These are phyloP conservation scores for Clytia hemisphaerica DNA, from an alignment of 30 jellyfish, hydroid and myxozoan genomes.

Conservation along the genomic window DNA sequence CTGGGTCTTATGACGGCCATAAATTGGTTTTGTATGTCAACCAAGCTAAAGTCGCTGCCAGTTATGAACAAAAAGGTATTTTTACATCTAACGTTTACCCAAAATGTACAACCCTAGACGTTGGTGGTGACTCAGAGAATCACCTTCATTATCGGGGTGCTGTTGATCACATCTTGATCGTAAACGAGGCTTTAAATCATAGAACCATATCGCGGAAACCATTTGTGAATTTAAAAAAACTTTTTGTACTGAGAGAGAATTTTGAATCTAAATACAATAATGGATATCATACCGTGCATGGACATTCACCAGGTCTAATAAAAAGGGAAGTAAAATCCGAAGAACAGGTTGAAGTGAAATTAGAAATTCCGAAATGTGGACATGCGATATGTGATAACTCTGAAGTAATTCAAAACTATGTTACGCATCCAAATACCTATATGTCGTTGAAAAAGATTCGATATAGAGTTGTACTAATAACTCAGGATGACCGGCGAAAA, in stretches of 20 bases:
- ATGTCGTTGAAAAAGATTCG: slow-evolving; percentile 31
- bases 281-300: slow-evolving; percentile 34
- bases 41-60: slow-evolving; percentile 74
- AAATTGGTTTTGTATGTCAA: slow-evolving; percentile 38
- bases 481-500: slow-evolving; percentile 63
- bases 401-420: slow-evolving; percentile 56
- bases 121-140: slow-evolving; percentile 69
- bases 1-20: slow-evolving; percentile 69
- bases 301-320: slow-evolving; percentile 29
- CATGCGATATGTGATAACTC: slow-evolving; percentile 78
- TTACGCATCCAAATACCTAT: slow-evolving; percentile 13
- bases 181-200: slow-evolving; percentile 68
- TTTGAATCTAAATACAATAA: slow-evolving; percentile 23
- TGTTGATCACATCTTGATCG: slow-evolving; percentile 52
- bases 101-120: slow-evolving; percentile 53
- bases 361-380: slow-evolving; percentile 69
- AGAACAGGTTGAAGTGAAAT: slow-evolving; percentile 42
- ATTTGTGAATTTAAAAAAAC: slow-evolving; percentile 12
- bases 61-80: slow-evolving; percentile 49
- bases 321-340: slow-evolving; percentile 32
- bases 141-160: slow-evolving; percentile 56
- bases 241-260: slow-evolving; percentile 37
- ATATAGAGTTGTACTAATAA: slow-evolving; percentile 51
- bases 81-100: slow-evolving; percentile 7
- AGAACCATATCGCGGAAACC: too few relatives aligned